Conservation (phyloP, 64 coral and sea anemone species). For the Pocillopora verrucosa region DNA sequence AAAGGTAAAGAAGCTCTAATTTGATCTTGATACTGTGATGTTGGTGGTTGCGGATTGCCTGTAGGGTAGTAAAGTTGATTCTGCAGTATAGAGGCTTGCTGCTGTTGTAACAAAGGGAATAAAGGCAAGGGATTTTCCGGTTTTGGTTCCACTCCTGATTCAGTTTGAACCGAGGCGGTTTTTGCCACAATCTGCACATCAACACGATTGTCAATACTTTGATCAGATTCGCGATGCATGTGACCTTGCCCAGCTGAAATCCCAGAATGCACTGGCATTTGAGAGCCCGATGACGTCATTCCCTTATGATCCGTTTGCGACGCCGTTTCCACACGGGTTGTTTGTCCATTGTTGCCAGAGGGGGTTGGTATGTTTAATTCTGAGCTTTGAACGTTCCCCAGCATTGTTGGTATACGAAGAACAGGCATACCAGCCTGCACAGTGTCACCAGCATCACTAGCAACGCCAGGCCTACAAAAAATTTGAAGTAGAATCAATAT, state of each 20-base stretch:
- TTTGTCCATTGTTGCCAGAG: neutral
- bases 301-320: slow-evolving; percentile 27
- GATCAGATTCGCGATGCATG: neutral
- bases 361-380: neutral
- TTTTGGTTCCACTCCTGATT: neutral
- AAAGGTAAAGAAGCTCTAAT: slow-evolving; percentile 20
- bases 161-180: slow-evolving; percentile 9
- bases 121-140: neutral
- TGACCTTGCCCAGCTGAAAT: neutral
- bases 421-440: slow-evolving; percentile 14
- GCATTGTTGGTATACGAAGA: slow-evolving; percentile 27
- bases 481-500: neutral
- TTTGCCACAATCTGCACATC: neutral
- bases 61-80: neutral
- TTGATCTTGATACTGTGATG: neutral
- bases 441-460: neutral
- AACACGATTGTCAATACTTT: neutral
- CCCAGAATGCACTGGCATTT: neutral
- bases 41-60: neutral
- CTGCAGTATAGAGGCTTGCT: neutral
- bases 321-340: neutral
- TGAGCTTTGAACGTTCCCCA: slow-evolving; percentile 23
- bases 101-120: neutral
- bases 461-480: slow-evolving; percentile 16
- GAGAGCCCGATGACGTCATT: neutral